Conservation (phyloP, 2,113 vertebrate species). For the Todiramphus saurophagus region DNA sequence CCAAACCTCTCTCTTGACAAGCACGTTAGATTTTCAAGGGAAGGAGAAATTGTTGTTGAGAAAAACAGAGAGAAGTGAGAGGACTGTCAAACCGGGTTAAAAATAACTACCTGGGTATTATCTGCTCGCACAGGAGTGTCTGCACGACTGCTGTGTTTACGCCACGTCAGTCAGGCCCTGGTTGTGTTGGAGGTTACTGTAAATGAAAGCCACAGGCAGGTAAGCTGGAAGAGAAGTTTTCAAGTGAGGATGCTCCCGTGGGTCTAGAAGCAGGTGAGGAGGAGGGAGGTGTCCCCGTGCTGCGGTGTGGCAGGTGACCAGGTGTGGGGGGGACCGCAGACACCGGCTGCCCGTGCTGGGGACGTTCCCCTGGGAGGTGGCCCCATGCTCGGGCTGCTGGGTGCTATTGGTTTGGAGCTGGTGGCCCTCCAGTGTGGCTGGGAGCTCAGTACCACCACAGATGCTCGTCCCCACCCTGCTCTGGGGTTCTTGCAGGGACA, state of each 20-base stretch:
- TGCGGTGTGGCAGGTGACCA: fast-evolving
- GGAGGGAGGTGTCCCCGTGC: background rate
- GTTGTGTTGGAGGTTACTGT: background rate
- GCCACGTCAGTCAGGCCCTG: background rate
- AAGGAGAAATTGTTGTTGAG: background rate
- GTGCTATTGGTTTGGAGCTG: background rate
- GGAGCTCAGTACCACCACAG: fast-evolving
- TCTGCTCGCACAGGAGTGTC: background rate
- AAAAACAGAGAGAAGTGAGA: background rate
- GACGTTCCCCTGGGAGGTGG: background rate
- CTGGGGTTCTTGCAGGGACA: background rate
- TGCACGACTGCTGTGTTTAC: background rate
- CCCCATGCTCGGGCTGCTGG: background rate
- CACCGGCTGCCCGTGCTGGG: background rate
- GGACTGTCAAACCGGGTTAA: background rate
- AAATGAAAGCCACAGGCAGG: background rate
- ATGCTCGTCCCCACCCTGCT: background rate
- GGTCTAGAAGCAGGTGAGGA: background rate
- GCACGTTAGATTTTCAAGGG: background rate
- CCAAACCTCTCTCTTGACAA: background rate
- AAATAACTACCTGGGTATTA: background rate
- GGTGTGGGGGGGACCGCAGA: background rate
- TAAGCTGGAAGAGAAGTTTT: background rate
- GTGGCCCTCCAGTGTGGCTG: background rate
- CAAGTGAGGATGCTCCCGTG: background rate